These are phyloP conservation scores for Acanthurus tractus DNA, from an alignment of 2,797 vertebrate species.

Conservation along the genomic window DNA sequence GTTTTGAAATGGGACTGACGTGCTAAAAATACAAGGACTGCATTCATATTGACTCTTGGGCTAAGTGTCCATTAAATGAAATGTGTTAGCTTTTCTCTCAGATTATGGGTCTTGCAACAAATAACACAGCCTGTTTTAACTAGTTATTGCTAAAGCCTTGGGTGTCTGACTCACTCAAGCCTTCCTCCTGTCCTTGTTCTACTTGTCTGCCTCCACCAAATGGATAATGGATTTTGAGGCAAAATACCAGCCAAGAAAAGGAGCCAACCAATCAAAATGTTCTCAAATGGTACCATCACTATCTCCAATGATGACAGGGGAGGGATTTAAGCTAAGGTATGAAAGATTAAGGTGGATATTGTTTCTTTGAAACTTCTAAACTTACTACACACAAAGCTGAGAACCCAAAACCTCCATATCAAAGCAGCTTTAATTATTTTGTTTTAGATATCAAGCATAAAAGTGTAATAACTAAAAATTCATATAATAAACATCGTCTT, in stretches of 20 bases:
- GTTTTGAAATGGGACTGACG: constrained; percentile 7
- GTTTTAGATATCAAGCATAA: constrained; percentile 17
- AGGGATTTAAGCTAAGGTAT: constrained; percentile 34
- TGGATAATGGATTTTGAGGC: constrained; percentile 57
- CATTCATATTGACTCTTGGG: constrained; percentile 23
- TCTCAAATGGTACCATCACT: constrained; percentile 29
- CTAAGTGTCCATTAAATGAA: constrained; percentile 48
- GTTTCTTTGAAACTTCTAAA: not conserved
- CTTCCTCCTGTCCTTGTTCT: constrained; percentile 62
- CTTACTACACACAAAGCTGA: not conserved
- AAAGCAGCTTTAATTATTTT: constrained; percentile 2
- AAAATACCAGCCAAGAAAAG: constrained; percentile 63
- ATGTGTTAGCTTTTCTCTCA: constrained; percentile 32
- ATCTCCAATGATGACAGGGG: constrained; percentile 29
- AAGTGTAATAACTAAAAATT: constrained; percentile 1
- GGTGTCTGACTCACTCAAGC: constrained; percentile 56
- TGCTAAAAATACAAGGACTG: constrained; percentile 31
- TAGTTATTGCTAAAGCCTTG: constrained; percentile 46
- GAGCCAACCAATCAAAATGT: constrained; percentile 61
- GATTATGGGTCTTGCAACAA: constrained; percentile 36
- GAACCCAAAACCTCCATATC: not conserved
- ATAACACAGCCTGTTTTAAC: constrained; percentile 51
- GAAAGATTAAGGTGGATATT: constrained; percentile 28
- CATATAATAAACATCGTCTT: not conserved
- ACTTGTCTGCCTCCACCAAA: constrained; percentile 64